Conservation (phyloP, 2,888 invertebrate species). For the Polydrusus tereticollis region DNA sequence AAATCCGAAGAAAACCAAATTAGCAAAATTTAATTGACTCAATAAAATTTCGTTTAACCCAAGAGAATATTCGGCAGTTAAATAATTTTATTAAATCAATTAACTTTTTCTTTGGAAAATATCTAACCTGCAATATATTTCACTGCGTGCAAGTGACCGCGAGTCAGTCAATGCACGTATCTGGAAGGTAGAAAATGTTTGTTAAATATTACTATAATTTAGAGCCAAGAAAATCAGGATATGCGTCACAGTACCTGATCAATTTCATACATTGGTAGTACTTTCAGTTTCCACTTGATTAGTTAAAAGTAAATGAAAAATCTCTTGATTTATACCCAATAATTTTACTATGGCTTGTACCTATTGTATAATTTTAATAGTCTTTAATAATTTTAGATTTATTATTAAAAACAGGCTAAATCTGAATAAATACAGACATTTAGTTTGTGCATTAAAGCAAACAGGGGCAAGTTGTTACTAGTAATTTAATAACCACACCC, state of each 20-base stretch:
- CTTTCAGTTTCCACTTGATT: slow-evolving; percentile 42
- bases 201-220: slow-evolving; percentile 20
- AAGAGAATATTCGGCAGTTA: too few species aligned
- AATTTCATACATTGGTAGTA: slow-evolving; percentile 28
- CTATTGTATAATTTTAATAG: slow-evolving; percentile 15
- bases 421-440: slow-evolving; percentile 27
- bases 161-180: too few species aligned
- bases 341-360: slow-evolving; percentile 20
- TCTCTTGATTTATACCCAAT: slow-evolving; percentile 36
- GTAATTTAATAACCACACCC: slow-evolving; percentile 13
- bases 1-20: too few species aligned
- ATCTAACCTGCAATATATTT: too few species aligned
- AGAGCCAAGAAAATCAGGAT: slow-evolving; percentile 16
- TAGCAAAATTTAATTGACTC: too few species aligned
- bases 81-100: too few species aligned
- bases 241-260: slow-evolving; percentile 20
- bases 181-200: background rate
- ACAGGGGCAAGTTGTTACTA: slow-evolving; percentile 27
- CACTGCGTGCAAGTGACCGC: too few species aligned
- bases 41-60: too few species aligned
- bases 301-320: slow-evolving; percentile 22
- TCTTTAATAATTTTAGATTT: slow-evolving; percentile 29
- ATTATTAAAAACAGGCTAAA: slow-evolving; percentile 26
- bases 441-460: slow-evolving; percentile 19
- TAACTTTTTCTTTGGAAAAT: too few species aligned